Evolutionary conservation across 2,888 invertebrate genomes (phyloP).

Genomic region (Exephanes ischioxanthus): DNA sequence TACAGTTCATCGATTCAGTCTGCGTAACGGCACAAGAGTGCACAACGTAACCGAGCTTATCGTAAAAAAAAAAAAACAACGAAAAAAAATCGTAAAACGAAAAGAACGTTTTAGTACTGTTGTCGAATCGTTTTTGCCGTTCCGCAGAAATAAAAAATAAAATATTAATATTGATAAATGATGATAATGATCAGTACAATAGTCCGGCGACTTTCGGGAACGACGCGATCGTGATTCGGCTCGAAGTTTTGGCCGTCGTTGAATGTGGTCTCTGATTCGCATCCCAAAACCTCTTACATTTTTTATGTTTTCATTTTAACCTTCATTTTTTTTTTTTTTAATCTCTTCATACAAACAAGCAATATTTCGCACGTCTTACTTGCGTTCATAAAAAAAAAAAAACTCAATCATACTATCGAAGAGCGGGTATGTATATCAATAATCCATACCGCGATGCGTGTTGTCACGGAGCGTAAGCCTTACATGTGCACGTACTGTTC

Average conservation of each 20-base stretch:
- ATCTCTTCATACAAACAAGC: slow-evolving; percentile 47
- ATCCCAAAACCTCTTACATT: slow-evolving; percentile 22
- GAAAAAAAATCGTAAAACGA: slow-evolving; percentile 6
- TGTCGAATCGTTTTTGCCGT: slow-evolving; percentile 38
- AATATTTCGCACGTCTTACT: slow-evolving; percentile 34
- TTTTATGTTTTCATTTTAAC: slow-evolving; percentile 5
- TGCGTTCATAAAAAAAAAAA: slow-evolving; percentile 26
- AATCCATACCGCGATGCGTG: slow-evolving; percentile 42
- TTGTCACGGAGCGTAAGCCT: slow-evolving; percentile 55
- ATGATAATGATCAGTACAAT: slow-evolving; percentile 46
- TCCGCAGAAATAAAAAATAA: slow-evolving; percentile 40
- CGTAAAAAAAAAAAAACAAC: slow-evolving; percentile 30
- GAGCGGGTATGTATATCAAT: slow-evolving; percentile 23
- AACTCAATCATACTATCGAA: slow-evolving; percentile 50
- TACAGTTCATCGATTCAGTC: slow-evolving; percentile 13
- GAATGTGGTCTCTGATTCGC: slow-evolving; percentile 22
- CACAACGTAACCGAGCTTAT: slow-evolving; percentile 26
- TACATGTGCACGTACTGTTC: slow-evolving; percentile 62
- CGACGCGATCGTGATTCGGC: slow-evolving; percentile 29
- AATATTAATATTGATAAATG: slow-evolving; percentile 30
- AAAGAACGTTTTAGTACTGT: slow-evolving; percentile 16
- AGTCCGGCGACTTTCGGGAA: slow-evolving; percentile 35
- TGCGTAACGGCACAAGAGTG: slow-evolving; percentile 12
- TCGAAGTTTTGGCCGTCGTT: slow-evolving; percentile 55
- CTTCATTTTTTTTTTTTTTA: slow-evolving; percentile 11